A percentile compares a stretch with the other conserved stretches of the same genome.
phyloP scores from a whole-genome alignment of 2,797 vertebrate genomes.

The Coccyzus lansbergi region DNA sequence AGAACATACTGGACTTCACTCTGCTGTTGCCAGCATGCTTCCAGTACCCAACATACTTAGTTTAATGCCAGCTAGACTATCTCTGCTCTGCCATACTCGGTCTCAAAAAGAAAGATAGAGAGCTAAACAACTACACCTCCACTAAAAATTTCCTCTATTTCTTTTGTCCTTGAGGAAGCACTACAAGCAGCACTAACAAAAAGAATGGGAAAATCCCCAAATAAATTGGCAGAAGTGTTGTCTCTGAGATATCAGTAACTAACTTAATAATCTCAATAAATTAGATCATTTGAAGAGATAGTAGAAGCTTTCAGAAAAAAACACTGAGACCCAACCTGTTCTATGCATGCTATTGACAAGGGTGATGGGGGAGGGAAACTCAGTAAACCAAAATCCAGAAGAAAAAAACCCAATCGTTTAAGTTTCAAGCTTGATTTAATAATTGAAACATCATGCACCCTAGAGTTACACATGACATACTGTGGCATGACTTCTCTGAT shows the following conservation, averaged over 20 bases:
- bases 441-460: not conserved
- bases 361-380: not conserved
- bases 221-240: not conserved
- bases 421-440: not conserved
- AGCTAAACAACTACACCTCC: not conserved
- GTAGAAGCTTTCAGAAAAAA: not conserved
- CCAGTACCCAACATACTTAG: conserved; percentile 6
- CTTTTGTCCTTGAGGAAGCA: not conserved
- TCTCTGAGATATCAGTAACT: not conserved
- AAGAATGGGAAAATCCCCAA: not conserved
- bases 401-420: not conserved
- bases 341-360: not conserved
- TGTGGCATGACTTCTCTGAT: not conserved
- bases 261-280: not conserved
- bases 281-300: not conserved
- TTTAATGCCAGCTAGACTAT: not conserved
- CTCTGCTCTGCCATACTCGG: conserved; percentile 33
- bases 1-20: conserved; percentile 24
- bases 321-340: not conserved
- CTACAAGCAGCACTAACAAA: not conserved
- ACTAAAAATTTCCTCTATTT: not conserved
- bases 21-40: conserved; percentile 16
- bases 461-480: not conserved
- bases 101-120: not conserved
- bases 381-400: not conserved